Base-by-base conservation (phyloP, 2,888 invertebrate genomes). In the Bimastos eiseni region DNA sequence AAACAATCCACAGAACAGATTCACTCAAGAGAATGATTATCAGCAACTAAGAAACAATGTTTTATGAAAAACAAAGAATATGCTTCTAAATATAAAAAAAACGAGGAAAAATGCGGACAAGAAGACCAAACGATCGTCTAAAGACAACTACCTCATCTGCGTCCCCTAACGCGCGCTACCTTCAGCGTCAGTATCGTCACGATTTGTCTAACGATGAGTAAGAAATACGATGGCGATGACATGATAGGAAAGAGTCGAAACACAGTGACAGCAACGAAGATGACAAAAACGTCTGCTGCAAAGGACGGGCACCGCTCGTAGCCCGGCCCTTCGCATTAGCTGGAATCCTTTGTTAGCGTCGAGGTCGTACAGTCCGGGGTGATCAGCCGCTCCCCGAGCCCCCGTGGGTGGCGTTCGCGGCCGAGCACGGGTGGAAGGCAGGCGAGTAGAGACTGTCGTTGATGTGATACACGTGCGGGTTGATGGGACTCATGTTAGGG, bases 401-500 rank as follows among this genome's bases (percentile, higher is more conserved):
- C 34, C 86, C 86, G 17, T 86, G 34, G 34, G 86, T 86, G 36
- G 86, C 86, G 30, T 37, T 86, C 34, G 36, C 86, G 1, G 86
- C 86, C 36, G 86, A 86, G 86, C 86, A 86, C 36, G 86, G 86
- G 37, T 86, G 86, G 86, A 86, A 86, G 86, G 86, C 37, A 37
- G 86, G 86, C 86, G 86, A 36, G 86, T 86, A 86, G 36, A 86
- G 86, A 37, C 86, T 37, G 86, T 86, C 86, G 17, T 37, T 37
- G 34, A 86, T 86, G 86, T 86, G 86, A 37, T 86, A 86, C 6
- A 86, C 86, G 86, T 86, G 86, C 30, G 86, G 86, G 17, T 86
- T 86, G 37, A 86, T 86, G 86, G 86, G 86, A 86, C 86, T 86
- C 86, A 86, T 86, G 86, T 86, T 86, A 34, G 86, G 86, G 36